Percentiles rank a stretch among this genome's conserved stretches.
These are phyloP conservation scores for Paramormyrops kingsleyae DNA, from an alignment of 2,113 vertebrate species.

Conservation along the genomic window DNA sequence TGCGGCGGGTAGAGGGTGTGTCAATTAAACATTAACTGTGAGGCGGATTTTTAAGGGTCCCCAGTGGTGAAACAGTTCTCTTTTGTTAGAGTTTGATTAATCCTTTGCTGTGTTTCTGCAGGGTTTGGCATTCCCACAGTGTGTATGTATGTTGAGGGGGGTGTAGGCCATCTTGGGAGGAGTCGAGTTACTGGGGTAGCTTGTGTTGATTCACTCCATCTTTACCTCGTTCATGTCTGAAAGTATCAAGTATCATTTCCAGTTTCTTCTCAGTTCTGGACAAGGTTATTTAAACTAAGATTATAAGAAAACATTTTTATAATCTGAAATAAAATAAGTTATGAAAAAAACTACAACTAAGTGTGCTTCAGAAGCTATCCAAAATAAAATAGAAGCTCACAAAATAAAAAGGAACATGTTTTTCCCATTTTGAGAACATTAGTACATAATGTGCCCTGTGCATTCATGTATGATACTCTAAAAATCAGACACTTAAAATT, in stretches of 20 bases:
- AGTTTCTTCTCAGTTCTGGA: not conserved
- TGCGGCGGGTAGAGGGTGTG: not conserved
- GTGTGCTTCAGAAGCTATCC: not conserved
- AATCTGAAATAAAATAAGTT: not conserved
- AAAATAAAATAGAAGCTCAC: not conserved
- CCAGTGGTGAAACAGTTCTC: not conserved
- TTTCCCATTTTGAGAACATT: not conserved
- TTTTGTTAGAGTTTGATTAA: not conserved
- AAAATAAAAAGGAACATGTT: not conserved
- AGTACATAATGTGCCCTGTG: not conserved
- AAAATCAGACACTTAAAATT: too few relatives aligned
- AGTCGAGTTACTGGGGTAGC: not conserved
- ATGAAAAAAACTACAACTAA: not conserved
- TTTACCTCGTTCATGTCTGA: not conserved
- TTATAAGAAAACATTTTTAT: not conserved
- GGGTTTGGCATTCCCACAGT: not conserved
- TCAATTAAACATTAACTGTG: constrained; percentile 2
- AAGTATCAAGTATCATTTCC: not conserved
- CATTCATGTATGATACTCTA: not conserved
- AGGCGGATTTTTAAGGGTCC: not conserved
- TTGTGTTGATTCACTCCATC: not conserved
- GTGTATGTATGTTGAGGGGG: not conserved
- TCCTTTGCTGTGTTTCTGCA: not conserved
- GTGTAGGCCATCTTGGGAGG: not conserved
- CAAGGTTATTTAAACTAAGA: not conserved